Evolutionary conservation across 1,140 invertebrate species (phyloP).

Genomic region (Heliconius eleuchia): DNA sequence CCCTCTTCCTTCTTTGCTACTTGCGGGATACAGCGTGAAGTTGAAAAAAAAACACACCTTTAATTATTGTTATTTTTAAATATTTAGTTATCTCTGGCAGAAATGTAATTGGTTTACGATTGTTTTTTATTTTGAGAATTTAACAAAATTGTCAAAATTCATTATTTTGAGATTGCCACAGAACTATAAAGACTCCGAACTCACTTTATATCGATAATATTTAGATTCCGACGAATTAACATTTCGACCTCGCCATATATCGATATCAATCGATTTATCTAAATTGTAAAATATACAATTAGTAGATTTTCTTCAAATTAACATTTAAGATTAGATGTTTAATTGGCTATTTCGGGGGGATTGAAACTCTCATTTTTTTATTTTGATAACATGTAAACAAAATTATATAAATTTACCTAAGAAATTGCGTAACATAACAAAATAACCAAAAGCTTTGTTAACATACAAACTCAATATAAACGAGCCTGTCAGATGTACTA

Average conservation of each 20-base stretch:
- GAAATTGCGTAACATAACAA: background rate
- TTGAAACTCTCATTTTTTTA: too few relatives aligned
- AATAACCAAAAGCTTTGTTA: conserved; percentile 17
- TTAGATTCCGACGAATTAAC: background rate
- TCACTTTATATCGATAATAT: too few relatives aligned
- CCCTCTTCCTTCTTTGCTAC: too few relatives aligned
- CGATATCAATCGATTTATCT: background rate
- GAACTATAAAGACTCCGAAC: too few relatives aligned
- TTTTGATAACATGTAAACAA: too few relatives aligned
- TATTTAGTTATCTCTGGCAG: too few relatives aligned
- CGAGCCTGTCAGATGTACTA: conserved; percentile 2
- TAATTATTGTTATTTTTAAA: too few relatives aligned
- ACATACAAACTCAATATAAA: conserved; percentile 3
- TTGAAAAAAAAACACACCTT: too few relatives aligned
- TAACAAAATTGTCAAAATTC: background rate
- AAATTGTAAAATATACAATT: background rate
- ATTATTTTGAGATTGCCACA: too few relatives aligned
- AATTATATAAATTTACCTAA: too few relatives aligned
- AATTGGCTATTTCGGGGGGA: background rate
- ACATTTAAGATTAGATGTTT: background rate
- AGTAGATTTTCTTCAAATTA: background rate
- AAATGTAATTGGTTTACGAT: too few relatives aligned
- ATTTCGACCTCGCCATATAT: background rate
- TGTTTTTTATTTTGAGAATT: background rate
- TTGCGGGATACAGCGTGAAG: too few relatives aligned